Conservation (phyloP, 2,113 vertebrate species). For the Rhinoptilus africanus region DNA sequence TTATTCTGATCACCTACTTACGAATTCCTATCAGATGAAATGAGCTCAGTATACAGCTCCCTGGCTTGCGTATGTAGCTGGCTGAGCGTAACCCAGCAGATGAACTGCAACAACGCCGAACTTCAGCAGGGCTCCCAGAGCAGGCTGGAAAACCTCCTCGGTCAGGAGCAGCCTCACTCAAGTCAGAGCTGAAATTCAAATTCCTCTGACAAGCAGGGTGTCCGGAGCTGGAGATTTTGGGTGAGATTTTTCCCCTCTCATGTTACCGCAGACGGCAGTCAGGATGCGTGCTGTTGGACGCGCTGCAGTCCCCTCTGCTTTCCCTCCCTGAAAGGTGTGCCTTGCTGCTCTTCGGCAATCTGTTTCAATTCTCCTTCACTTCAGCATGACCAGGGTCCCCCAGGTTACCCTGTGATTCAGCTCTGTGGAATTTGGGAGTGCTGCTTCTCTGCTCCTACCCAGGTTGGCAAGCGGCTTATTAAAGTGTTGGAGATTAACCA, state of each 20-base stretch:
- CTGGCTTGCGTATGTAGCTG: neutral
- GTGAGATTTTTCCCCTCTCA: neutral
- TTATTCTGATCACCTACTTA: constrained; percentile 8
- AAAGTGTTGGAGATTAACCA: neutral
- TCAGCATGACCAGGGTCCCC: neutral
- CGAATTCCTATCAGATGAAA: neutral
- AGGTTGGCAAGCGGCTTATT: neutral
- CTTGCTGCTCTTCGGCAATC: neutral
- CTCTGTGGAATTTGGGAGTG: constrained; percentile 22
- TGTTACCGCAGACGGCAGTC: neutral
- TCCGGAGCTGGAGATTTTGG: neutral
- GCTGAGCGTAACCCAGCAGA: neutral
- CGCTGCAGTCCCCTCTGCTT: neutral
- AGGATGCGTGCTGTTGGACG: neutral
- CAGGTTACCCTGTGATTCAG: constrained; percentile 6
- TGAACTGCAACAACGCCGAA: neutral
- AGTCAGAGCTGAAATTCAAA: neutral
- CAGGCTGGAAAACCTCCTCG: neutral
- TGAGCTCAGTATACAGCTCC: neutral
- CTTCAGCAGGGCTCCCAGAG: neutral
- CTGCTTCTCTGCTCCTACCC: neutral
- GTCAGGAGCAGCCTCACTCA: neutral
- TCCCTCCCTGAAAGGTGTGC: too few relatives aligned
- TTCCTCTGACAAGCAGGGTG: neutral
- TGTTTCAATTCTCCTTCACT: constrained; percentile 10